Evolutionary conservation across 2,888 invertebrate species (phyloP).

Genomic region (Megamerina dolium): DNA sequence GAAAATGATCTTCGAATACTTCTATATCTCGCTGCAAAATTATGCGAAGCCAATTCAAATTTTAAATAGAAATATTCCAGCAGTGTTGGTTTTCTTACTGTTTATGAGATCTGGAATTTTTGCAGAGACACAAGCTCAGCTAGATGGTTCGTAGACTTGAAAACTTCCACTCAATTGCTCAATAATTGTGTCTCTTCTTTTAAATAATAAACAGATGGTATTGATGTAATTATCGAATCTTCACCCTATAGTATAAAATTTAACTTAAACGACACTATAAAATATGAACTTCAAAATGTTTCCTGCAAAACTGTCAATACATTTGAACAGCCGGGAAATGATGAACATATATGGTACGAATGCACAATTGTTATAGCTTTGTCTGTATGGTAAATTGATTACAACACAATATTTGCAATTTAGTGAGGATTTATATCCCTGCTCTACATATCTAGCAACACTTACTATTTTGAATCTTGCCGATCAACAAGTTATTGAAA

Average conservation of each 20-base stretch:
- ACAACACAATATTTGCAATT: constrained; percentile 1
- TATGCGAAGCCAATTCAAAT: no score
- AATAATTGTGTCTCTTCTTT: no score
- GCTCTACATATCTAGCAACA: constrained; percentile 31
- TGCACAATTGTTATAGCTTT: neutral
- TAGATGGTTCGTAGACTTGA: no score
- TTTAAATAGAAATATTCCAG: no score
- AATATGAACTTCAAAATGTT: constrained; percentile 28
- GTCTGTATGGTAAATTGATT: neutral
- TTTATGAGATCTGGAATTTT: no score
- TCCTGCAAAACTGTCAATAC: constrained; percentile 31
- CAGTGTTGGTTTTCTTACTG: no score
- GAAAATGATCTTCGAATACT: no score
- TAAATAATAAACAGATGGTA: no score
- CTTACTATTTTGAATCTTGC: constrained; percentile 23
- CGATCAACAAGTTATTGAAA: constrained; percentile 16
- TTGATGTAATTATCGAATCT: constrained; percentile 23
- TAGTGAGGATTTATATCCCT: constrained; percentile 39
- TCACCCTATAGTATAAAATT: constrained; percentile 28
- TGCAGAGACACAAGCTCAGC: no score
- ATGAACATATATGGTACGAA: constrained; percentile 31
- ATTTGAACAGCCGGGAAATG: constrained; percentile 22
- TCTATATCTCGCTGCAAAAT: no score
- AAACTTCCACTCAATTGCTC: no score
- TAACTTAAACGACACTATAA: constrained; percentile 24